phyloP scores from a whole-genome alignment of 1,140 invertebrate genomes.

The Nasonia vitripennis region DNA sequence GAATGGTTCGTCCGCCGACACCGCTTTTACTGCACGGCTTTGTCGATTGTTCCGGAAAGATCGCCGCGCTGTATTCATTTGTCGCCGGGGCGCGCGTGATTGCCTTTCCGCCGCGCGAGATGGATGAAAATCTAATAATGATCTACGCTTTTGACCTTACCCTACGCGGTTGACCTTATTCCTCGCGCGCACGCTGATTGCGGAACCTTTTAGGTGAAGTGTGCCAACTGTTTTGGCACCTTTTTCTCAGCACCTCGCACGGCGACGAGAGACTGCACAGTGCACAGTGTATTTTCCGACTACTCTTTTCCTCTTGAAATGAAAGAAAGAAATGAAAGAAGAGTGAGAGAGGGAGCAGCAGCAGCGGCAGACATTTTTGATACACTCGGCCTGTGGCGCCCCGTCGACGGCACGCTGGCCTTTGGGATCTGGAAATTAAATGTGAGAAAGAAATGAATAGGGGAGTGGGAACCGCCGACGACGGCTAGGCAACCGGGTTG shows the following conservation, averaged over 20 bases:
- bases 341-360: neutral
- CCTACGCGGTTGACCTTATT: slow-evolving; percentile 26
- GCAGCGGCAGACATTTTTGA: neutral
- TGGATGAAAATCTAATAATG: slow-evolving; percentile 1
- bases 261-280: no score
- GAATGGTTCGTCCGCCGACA: slow-evolving; percentile 1
- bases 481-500: neutral
- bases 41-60: slow-evolving; percentile 39
- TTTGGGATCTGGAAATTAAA: slow-evolving; percentile 11
- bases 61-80: neutral
- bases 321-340: neutral
- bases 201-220: slow-evolving; percentile 34
- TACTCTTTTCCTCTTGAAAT: neutral
- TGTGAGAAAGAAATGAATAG: slow-evolving; percentile 14
- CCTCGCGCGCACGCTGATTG: slow-evolving; percentile 2
- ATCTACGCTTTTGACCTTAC: neutral
- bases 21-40: slow-evolving; percentile 35
- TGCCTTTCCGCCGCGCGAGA: neutral
- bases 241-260: no score
- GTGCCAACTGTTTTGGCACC: neutral
- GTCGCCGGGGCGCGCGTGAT: neutral
- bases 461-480: neutral
- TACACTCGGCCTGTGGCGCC: neutral
- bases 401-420: neutral
- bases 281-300: neutral